Evolutionary conservation across 2,797 vertebrate species (phyloP), one percentile per base, ranked within the genome.

Genomic region (Epinephelus awoara): DNA sequence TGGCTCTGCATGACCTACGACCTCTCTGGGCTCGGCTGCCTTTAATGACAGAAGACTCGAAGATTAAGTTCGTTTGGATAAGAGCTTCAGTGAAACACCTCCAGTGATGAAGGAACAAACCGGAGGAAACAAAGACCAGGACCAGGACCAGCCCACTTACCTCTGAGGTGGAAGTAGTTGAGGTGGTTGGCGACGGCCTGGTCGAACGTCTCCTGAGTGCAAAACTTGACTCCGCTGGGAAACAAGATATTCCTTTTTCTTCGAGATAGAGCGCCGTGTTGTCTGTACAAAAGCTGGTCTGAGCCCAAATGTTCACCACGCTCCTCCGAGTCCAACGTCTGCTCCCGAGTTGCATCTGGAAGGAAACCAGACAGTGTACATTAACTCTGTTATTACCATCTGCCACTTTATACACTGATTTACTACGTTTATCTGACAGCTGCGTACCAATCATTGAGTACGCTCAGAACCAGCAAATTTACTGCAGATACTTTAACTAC

Each of bases 121-220:
- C 7, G 7, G 34, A 34, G 34, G 34, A 34, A 34, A 34, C 34
- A 6, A 34, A 8, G 40, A 42, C 40, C 40, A 34, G 40, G 40
- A 17, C 15, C 17, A 56, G 13, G 11, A n/a, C 18, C 38, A 5
- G 0, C 23, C 8, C 17, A 50, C 55, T 1, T 93, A 99, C 98
- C 97, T 96, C 97, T 93, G 29, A 98, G 95, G 90, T 96, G 96
- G 76, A 98, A 99, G 92, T 97, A 99, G 42, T 92, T 95, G 59
- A 98, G 92, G 68, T 99, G 97, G 90, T 96, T 97, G 74, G 87
- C 80, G 54, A 96, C 75, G 1, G 95, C 96, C 88, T 98, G 95
- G 76, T 97, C 92, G 6, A 96, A 56, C 0, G 96, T 97, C 90
- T 99, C 98, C 67, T 96, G 96, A 3, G 94, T 90, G 85, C 98